Conservation (phyloP, 1,140 invertebrate species). For the Vanessa atalanta region DNA sequence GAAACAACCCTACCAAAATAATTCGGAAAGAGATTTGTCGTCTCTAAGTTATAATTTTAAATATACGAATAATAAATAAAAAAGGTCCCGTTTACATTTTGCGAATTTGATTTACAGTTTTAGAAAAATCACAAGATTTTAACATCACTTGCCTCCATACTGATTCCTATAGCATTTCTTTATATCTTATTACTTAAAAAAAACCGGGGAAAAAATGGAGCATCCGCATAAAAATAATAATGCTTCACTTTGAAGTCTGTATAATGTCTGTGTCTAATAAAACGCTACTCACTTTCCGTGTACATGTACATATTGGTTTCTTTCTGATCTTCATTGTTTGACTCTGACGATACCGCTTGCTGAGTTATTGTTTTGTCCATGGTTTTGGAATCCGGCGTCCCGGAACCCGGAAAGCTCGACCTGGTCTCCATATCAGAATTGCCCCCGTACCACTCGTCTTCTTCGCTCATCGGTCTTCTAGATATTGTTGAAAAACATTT, state of each 20-base stretch:
- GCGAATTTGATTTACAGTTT: too few species aligned
- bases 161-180: too few species aligned
- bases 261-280: neutral
- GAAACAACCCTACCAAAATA: too few species aligned
- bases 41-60: too few species aligned
- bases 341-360: slow-evolving; percentile 47
- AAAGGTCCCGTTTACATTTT: too few species aligned
- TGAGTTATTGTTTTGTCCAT: slow-evolving; percentile 41
- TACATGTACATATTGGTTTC: slow-evolving; percentile 59
- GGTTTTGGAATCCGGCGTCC: slow-evolving; percentile 63
- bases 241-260: neutral
- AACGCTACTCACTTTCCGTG: slow-evolving; percentile 61
- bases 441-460: slow-evolving; percentile 58
- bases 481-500: slow-evolving; percentile 48
- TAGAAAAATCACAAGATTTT: too few species aligned
- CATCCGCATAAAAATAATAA: neutral
- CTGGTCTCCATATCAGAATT: slow-evolving; percentile 68
- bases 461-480: slow-evolving; percentile 54
- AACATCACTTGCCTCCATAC: too few species aligned
- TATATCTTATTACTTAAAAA: too few species aligned
- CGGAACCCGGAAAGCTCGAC: slow-evolving; percentile 67
- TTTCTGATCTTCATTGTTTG: slow-evolving; percentile 54
- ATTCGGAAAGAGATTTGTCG: too few species aligned
- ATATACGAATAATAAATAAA: too few species aligned
- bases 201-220: too few species aligned